Evolutionary conservation across 2,888 invertebrate genomes (phyloP).

Genomic region (Nemotelus pantherinus): DNA sequence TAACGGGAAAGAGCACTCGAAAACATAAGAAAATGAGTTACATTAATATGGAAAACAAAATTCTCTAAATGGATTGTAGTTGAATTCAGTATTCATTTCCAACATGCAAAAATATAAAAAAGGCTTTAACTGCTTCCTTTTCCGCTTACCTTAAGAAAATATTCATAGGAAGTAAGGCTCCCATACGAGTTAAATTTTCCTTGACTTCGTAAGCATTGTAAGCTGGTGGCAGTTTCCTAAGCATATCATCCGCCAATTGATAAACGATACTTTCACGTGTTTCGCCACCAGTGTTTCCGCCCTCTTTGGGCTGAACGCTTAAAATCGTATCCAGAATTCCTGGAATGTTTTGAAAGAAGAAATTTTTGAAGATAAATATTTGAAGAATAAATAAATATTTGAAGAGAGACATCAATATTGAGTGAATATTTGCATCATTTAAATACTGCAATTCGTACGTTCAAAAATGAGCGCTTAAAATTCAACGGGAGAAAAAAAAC

Average conservation of each 20-base stretch:
- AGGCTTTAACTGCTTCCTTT: too few species aligned
- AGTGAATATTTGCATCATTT: too few species aligned
- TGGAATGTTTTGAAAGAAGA: conserved; percentile 52
- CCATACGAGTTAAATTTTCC: conserved; percentile 90
- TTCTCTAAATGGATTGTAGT: too few species aligned
- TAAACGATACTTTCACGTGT: conserved; percentile 93
- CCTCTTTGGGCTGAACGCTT: conserved; percentile 97
- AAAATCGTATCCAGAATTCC: conserved; percentile 91
- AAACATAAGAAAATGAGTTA: not conserved
- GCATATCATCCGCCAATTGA: conserved; percentile 92
- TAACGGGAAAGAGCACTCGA: conserved; percentile 36
- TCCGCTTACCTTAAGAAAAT: conserved; percentile 79
- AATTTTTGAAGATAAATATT: too few species aligned
- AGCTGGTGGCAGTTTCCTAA: conserved; percentile 82
- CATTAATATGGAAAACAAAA: not conserved
- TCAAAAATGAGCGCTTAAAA: too few species aligned
- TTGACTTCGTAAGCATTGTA: conserved; percentile 90
- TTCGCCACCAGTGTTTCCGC: conserved; percentile 89
- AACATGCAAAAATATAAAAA: too few species aligned
- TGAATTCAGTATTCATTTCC: too few species aligned
- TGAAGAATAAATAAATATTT: too few species aligned
- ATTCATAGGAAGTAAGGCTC: conserved; percentile 92
- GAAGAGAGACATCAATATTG: too few species aligned
- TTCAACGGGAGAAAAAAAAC: too few species aligned
- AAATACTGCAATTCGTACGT: too few species aligned